These are phyloP conservation scores for Arizona elegans DNA, from an alignment of 2,113 vertebrate genomes.

Conservation along the genomic window DNA sequence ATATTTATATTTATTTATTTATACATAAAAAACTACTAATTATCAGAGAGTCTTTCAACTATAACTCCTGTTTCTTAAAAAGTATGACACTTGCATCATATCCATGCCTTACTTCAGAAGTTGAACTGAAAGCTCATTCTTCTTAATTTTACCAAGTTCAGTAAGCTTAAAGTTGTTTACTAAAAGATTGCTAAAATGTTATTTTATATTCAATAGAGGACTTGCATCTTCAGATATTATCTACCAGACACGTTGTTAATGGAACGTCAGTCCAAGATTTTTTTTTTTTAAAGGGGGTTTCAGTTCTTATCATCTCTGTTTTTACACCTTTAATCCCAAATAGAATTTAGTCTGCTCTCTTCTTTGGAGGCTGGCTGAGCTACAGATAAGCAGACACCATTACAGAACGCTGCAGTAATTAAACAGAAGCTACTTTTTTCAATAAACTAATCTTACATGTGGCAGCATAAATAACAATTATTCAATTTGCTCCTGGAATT, in stretches of 20 bases:
- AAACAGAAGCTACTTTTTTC: conserved; percentile 20
- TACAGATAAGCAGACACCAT: conserved; percentile 44
- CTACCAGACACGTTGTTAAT: conserved; percentile 24
- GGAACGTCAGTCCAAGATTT: conserved; percentile 15
- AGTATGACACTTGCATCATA: neutral
- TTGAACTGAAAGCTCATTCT: neutral
- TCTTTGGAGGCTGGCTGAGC: conserved; percentile 17
- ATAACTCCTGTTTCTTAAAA: neutral
- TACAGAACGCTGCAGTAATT: conserved; percentile 4
- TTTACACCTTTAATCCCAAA: conserved; percentile 45
- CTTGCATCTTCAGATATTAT: conserved; percentile 29
- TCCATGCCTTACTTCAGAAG: neutral
- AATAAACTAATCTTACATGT: neutral
- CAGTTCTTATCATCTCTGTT: conserved; percentile 32
- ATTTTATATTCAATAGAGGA: conserved; percentile 1
- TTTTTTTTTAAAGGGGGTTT: neutral
- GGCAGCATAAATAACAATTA: conserved; percentile 22
- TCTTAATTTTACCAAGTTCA: neutral
- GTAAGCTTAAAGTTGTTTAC: conserved; percentile 22
- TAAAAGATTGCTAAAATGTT: conserved; percentile 14
- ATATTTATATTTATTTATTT: neutral
- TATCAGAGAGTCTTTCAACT: fast-evolving
- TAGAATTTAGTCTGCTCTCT: conserved; percentile 17
- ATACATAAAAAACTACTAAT: neutral
- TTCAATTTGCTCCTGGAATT: neutral